Evolutionary conservation across 2,888 invertebrate genomes (phyloP), one percentile per base, ranked within the genome.

Genomic region (Bellardia pandia): DNA sequence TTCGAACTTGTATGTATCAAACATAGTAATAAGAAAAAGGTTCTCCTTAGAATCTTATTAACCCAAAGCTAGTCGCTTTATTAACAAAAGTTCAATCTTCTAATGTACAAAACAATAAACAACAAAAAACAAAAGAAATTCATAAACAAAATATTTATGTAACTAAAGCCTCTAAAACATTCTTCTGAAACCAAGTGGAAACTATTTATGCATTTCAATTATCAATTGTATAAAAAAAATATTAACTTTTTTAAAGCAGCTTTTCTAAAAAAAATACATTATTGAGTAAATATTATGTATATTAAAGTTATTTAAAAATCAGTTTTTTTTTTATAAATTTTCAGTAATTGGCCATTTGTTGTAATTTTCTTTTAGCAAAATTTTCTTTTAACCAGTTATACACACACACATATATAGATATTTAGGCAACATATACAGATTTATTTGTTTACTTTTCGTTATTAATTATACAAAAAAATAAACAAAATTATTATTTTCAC

Each of bases 381-480:
- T 48, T 58, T 80, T 69, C 14, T 62, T 58, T 82, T 71, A 48
- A 85, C 53, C 76, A 82, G 74, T 82, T 85, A 75, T 77, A 84
- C 85, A 88, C 86, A 75, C 71, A 85, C 71, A 85, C 75, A 86
- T 40, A 86, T 58, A 82, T 87, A 77, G 53, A 76, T 80, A 81
- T 80, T 83, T 80, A 86, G 83, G 80, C 83, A 88, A 86, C 86
- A 86, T 84, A 86, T 86, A 86, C 78, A 87, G 78, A 82, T 72
- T 84, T 84, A 42, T 81, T 71, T 64, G 16, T 76, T 86, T 69
- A 37, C 68, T 75, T 81, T 23, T 48, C 45, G 69, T 66, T 58
- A 64, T 78, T 78, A 75, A 74, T 68, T 76, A 58, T 76, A 75
- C 42, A 86, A 83, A 86, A 84, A 75, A 83, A 75, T 69, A 79